A percentile compares a stretch with the other conserved stretches of the same genome.
Evolutionary conservation across 23 tunicate species (phyloP).

Genomic region (Halocynthia aurantium): DNA sequence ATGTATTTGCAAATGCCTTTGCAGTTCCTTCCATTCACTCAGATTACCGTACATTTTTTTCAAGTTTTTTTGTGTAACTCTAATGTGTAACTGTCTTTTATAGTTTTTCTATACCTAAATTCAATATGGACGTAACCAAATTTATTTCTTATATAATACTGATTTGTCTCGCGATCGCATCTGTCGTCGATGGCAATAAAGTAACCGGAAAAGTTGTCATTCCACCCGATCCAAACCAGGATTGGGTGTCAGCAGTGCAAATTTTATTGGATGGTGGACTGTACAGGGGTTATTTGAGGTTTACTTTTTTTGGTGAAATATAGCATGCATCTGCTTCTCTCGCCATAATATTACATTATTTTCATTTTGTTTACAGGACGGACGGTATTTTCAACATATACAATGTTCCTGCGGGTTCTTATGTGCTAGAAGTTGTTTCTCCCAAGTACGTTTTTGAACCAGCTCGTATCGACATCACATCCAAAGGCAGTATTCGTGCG

Average conservation of each 20-base stretch:
- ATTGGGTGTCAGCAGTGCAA: constrained; percentile 17
- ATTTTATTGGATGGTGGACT: constrained; percentile 63
- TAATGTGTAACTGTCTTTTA: no score
- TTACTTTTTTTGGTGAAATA: background rate
- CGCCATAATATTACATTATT: no score
- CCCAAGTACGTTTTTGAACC: constrained; percentile 73
- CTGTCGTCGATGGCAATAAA: background rate
- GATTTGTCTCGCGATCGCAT: no score
- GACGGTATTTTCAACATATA: constrained; percentile 65
- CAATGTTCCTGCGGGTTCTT: constrained; percentile 78
- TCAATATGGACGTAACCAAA: no score
- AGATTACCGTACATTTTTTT: no score
- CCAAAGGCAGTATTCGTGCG: constrained; percentile 72
- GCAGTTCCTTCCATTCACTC: no score
- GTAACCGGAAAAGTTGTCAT: constrained; percentile 42
- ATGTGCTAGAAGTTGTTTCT: constrained; percentile 63
- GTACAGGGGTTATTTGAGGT: constrained; percentile 61
- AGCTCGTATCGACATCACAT: constrained; percentile 50
- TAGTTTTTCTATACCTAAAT: no score
- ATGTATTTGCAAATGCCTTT: no score
- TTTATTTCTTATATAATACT: no score
- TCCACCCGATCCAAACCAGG: constrained; percentile 23
- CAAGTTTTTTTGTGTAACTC: no score
- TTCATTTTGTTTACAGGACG: constrained; percentile 26
- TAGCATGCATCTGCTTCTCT: no score